Evolutionary conservation across 2,797 vertebrate species (phyloP), one percentile per base, ranked within the genome.

Genomic region (Diplodus puntazzo): DNA sequence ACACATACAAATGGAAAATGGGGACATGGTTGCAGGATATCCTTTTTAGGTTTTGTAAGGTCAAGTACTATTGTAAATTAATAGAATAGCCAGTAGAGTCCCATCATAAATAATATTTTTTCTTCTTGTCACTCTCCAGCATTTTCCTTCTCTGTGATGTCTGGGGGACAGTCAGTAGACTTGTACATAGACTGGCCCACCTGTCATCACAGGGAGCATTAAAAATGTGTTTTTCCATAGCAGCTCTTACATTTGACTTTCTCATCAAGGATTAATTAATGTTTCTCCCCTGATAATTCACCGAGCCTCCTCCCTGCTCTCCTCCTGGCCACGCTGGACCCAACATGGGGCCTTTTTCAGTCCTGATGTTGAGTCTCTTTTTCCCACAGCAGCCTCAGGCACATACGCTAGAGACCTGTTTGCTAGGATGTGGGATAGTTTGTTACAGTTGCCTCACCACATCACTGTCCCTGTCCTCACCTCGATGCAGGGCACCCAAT

Each of bases 401-500:
- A 21, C 53, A 69, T 25, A 25, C 4, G 2, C 53, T 54, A 10
- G 48, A 85, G 49, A 65, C 49, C 59, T 45, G 25, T 75, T 83
- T 85, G 55, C 48, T 34, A 77, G 55, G 69, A 63, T 49, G n/a
- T 45, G 45, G 34, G 61, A 68, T 61, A 45, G 70, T 66, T 69
- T 62, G 70, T 69, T 67, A 71, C 72, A 61, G 68, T 78, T 76
- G 65, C 63, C 66, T 77, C 53, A 45, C 57, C 55, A 27, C 68
- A 71, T 71, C 21, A 60, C 63, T 14, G 52, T 75, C 75, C 77
- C 73, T 74, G 65, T 83, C 84, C 74, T 82, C 55, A 62, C 81
- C 83, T 75, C 18, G 4, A 69, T 70, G 70, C 69, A 70, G 57
- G 58, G 53, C 57, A 68, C 64, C 81, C 79, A 60, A 17, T 83